These are phyloP conservation scores for Bombus haemorrhoidalis DNA, from an alignment of 1,140 invertebrate genomes.

Conservation along the genomic window DNA sequence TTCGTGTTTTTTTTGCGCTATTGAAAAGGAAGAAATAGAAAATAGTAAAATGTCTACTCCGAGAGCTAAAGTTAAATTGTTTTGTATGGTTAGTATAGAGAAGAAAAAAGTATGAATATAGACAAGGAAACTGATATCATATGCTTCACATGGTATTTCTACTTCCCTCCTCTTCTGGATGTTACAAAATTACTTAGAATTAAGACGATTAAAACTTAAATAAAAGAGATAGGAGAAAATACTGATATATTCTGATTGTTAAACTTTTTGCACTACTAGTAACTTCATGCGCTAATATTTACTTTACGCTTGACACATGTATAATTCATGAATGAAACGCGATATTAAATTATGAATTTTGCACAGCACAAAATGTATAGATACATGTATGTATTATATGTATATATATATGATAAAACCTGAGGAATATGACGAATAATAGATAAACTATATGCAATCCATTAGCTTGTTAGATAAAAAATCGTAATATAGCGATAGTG, in stretches of 20 bases:
- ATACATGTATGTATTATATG: constrained; percentile 1
- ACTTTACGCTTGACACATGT: neutral
- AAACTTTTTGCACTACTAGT: neutral
- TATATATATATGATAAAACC: constrained; percentile 54
- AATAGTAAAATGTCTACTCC: neutral
- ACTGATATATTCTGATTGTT: constrained; percentile 26
- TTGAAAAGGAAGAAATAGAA: constrained; percentile 45
- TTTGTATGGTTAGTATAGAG: neutral
- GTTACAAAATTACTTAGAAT: constrained; percentile 11
- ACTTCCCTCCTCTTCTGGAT: constrained; percentile 17
- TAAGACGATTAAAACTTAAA: neutral
- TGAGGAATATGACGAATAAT: constrained; percentile 50
- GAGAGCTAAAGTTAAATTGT: neutral
- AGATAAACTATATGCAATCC: constrained; percentile 43
- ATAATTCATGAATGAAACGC: constrained; percentile 16
- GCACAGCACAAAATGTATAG: constrained; percentile 17
- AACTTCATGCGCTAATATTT: constrained; percentile 24
- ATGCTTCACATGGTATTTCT: neutral
- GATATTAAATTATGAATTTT: constrained; percentile 17
- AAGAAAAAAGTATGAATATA: neutral
- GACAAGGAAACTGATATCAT: neutral
- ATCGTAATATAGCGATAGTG: constrained; percentile 53
- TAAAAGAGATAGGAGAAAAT: neutral
- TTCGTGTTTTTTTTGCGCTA: constrained; percentile 53
- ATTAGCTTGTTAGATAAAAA: constrained; percentile 47